Evolutionary conservation across 2,113 vertebrate genomes (phyloP), one percentile per base, ranked within the genome.

Genomic region (Amphiprion percula): DNA sequence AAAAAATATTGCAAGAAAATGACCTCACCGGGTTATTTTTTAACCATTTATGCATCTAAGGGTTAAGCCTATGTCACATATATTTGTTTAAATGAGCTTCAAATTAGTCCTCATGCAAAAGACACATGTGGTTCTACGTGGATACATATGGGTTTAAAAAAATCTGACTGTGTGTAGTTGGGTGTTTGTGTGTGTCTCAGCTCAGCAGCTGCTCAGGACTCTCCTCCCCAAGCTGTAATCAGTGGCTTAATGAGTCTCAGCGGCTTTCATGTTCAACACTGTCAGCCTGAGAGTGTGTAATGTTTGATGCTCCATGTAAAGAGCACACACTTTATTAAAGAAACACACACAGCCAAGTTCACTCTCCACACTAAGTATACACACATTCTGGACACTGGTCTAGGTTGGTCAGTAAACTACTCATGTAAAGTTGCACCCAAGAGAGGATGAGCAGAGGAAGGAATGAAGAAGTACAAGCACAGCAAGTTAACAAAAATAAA

Each of bases 241-340:
- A 86, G 68, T 2, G 52, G 52, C 39, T 77, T 84, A 90, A 90
- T 86, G 88, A 90, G 82, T 84, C 88, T 88, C 84, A 82, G 82
- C 4, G 76, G 88, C 69, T 87, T 83, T 87, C 62, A 86, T 88
- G 82, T 85, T 87, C 77, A 79, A 74, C 71, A 68, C 76, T 69
- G 80, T 80, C 72, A 71, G 72, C 66, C 54, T 17, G 39, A 74
- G 64, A 65, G 60, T 79, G 68, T 74, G 81, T 74, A 28, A 61
- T 17, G 68, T 77, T 74, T 80, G 61, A 84, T 61, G 68, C 75
- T 62, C 56, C 24, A 3, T 79, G 64, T 64, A 16, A 52, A 72
- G 53, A 77, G 59, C 63, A 70, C 65, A 64, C 72, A 71, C 52
- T 30, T 78, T 19, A 73, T 81, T 84, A 41, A 55, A 74, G 30